Percentiles rank a stretch among this genome's conserved stretches.
These are phyloP conservation scores for Ophiothrix spiculata DNA, from an alignment of 35 echinoderm and acorn worm species.

Conservation along the genomic window DNA sequence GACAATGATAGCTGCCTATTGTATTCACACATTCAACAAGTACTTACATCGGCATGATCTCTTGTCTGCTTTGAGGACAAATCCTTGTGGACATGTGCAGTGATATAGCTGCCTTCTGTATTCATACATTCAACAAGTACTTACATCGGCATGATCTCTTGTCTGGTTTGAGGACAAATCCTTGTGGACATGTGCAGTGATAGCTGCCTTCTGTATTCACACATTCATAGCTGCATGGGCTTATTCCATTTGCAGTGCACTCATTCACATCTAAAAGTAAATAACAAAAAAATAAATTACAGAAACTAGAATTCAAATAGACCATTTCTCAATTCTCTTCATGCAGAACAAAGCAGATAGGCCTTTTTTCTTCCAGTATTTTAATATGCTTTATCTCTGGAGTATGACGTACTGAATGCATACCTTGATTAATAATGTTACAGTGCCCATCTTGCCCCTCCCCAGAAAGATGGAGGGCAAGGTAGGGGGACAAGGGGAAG, in stretches of 20 bases:
- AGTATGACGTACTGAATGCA: too few species aligned
- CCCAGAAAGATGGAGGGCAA: too few species aligned
- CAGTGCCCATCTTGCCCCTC: too few species aligned
- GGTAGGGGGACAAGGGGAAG: too few species aligned
- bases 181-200: constrained; percentile 63
- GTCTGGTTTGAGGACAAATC: constrained; percentile 50
- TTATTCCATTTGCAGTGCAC: constrained; percentile 46
- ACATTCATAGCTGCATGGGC: constrained; percentile 72
- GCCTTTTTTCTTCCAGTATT: too few species aligned
- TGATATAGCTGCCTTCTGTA: constrained; percentile 67
- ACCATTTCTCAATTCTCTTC: too few species aligned
- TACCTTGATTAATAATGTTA: too few species aligned
- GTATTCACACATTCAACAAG: constrained; percentile 77
- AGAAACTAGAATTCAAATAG: too few species aligned
- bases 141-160: constrained; percentile 51
- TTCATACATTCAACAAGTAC: constrained; percentile 69
- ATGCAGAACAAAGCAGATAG: too few species aligned
- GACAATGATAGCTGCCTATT: constrained; percentile 62
- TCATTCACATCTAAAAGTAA: constrained; percentile 74
- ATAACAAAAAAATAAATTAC: too few species aligned
- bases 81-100: constrained; percentile 66
- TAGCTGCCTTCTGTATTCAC: constrained; percentile 78
- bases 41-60: constrained; percentile 48
- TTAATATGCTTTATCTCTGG: too few species aligned
- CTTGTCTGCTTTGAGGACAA: constrained; percentile 49